A percentile compares a stretch with the other conserved stretches of the same genome.
These are phyloP conservation scores for Ceriagrion tenellum DNA, from an alignment of 2,888 invertebrate species.

Conservation along the genomic window DNA sequence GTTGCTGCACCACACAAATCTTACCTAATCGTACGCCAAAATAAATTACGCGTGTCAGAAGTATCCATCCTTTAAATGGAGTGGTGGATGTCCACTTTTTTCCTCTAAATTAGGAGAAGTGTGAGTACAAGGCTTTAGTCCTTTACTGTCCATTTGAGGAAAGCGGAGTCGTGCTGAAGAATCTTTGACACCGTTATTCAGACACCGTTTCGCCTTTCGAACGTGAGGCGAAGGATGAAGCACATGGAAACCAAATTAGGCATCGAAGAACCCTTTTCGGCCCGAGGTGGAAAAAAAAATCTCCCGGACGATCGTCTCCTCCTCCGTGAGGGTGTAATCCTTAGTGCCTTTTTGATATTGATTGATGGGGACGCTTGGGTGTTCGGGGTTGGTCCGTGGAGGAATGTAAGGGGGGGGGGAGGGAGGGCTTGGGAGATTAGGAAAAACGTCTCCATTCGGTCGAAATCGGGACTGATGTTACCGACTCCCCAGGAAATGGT, in stretches of 20 bases:
- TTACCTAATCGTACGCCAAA: too few relatives aligned
- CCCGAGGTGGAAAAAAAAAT: not conserved
- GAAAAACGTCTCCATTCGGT: not conserved
- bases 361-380: not conserved
- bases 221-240: not conserved
- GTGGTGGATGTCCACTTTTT: too few relatives aligned
- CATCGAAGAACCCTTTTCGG: not conserved
- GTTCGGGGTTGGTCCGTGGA: too few relatives aligned
- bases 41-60: too few relatives aligned
- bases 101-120: too few relatives aligned
- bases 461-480: slow-evolving; percentile 1
- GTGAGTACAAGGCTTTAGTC: too few relatives aligned
- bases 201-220: not conserved
- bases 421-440: not conserved
- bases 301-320: too few relatives aligned
- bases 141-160: too few relatives aligned
- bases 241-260: not conserved
- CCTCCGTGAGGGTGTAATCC: not conserved
- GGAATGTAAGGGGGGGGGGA: not conserved
- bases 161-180: too few relatives aligned
- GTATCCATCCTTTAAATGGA: too few relatives aligned
- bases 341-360: not conserved
- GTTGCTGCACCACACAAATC: too few relatives aligned
- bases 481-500: not conserved
- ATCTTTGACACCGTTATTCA: not conserved